Evolutionary conservation across 2,888 invertebrate genomes (phyloP), one percentile per base, ranked within the genome.

Genomic region (Torymus aiolomorphi): DNA sequence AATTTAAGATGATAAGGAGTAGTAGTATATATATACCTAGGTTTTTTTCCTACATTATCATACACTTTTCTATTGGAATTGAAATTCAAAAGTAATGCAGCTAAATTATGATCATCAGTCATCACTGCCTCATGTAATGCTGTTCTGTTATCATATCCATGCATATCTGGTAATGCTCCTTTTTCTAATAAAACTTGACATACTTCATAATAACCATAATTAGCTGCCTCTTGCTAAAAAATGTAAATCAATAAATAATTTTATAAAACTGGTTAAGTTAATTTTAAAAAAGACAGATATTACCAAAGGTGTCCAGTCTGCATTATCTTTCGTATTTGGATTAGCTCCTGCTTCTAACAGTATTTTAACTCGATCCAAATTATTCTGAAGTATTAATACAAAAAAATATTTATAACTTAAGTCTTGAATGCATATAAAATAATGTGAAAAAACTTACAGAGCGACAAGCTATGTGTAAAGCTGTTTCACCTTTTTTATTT

Each of bases 231-330:
- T 87, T 95, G 95, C 89, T 93, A 83, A 57, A 66, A 75, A 82
- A 81, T 85, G 24, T 63, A 20, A 24, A 31, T 16, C 1, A 49
- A 62, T 12, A 42, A 42, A 42, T 42, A 8, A 42, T 51, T 18
- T 62, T 51, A 31, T 49, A 52, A 31, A 57, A 51, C 2, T 51
- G 2, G 13, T 18, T 13, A 31, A 42, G 67, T 62, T 12, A 20
- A 51, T 66, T 42, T 42, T 8, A 8, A 56, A 18, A 61, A 3
- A 56, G 1, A 20, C 20, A 20, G 20, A 59, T 31, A 4, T 86
- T 88, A 91, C 92, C 90, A 95, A 85, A 0, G 95, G 95, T 10
- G 95, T 95, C 95, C 95, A 95, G 0, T 93, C 94, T 12, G 94
- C 94, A 85, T 94, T 91, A 84, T 95, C 95, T 87, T 93, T 93